Evolutionary conservation across 2,113 vertebrate genomes (phyloP).

Genomic region (Cyanocitta stelleri): DNA sequence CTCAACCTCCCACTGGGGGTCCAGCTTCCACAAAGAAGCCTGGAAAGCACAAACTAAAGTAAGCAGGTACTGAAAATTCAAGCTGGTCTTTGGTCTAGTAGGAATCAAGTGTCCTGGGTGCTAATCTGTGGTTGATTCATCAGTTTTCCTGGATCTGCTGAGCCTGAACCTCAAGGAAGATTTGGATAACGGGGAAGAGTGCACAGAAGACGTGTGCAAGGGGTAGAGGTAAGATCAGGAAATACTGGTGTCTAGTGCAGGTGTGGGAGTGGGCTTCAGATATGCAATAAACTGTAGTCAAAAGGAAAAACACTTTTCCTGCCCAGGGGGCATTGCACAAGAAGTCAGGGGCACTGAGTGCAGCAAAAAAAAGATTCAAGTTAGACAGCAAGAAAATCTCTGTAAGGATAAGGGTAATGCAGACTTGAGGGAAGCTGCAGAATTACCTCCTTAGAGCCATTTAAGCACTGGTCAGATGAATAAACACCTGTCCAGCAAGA

Average conservation of each 20-base stretch:
- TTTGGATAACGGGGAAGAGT: background rate
- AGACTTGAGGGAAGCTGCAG: background rate
- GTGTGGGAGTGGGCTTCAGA: background rate
- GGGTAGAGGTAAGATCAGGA: background rate
- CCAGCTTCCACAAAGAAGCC: background rate
- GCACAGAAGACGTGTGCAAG: background rate
- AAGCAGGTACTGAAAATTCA: background rate
- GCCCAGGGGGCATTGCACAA: background rate
- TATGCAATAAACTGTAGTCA: background rate
- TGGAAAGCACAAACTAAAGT: background rate
- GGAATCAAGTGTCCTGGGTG: background rate
- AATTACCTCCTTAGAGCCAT: background rate
- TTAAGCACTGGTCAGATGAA: background rate
- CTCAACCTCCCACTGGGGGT: background rate
- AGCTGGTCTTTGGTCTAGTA: background rate
- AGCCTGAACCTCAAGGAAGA: background rate
- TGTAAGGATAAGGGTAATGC: background rate
- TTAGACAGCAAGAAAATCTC: background rate
- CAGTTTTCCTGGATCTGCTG: background rate
- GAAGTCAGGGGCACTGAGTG: background rate
- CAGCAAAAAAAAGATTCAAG: background rate
- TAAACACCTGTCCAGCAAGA: background rate
- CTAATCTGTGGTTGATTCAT: background rate
- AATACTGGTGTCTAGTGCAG: background rate
- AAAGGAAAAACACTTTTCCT: background rate